These are phyloP conservation scores for Antennarius maculatus DNA, from an alignment of 2,797 vertebrate genomes.

Conservation along the genomic window DNA sequence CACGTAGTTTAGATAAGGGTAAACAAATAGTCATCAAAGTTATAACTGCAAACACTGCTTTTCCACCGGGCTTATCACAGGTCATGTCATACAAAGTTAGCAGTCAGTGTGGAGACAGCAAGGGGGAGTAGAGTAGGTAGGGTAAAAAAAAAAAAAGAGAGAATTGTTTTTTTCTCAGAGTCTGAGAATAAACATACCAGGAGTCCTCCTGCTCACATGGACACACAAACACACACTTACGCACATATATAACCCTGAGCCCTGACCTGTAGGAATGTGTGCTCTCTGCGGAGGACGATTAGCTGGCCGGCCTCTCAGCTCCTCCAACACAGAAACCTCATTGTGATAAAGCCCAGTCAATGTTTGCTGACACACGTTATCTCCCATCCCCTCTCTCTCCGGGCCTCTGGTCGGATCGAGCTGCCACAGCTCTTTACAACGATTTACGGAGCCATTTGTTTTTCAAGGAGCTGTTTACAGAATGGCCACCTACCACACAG, in stretches of 20 bases:
- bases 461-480: constrained; percentile 77
- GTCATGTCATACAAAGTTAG: constrained; percentile 76
- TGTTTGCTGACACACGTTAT: constrained; percentile 81
- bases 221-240: constrained; percentile 31
- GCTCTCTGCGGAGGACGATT: constrained; percentile 68
- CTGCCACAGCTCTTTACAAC: constrained; percentile 71
- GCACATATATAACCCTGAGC: constrained; percentile 64
- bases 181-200: constrained; percentile 54
- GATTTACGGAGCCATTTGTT: constrained; percentile 77
- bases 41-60: constrained; percentile 78
- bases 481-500: constrained; percentile 62
- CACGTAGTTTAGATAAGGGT: constrained; percentile 70
- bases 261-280: constrained; percentile 79
- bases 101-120: constrained; percentile 35
- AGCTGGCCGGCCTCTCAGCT: constrained; percentile 67
- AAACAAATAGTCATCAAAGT: constrained; percentile 82
- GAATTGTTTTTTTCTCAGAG: constrained; percentile 39
- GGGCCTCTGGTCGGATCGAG: constrained; percentile 61
- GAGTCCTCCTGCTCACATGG: constrained; percentile 42
- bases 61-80: constrained; percentile 71
- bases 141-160: constrained; percentile 12
- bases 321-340: constrained; percentile 76
- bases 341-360: constrained; percentile 79
- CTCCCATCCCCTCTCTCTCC: constrained; percentile 63
- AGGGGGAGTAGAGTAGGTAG: background rate